Evolutionary conservation across 2,888 invertebrate genomes (phyloP), one percentile per base, ranked within the genome.

Genomic region (Aplocera efformata): DNA sequence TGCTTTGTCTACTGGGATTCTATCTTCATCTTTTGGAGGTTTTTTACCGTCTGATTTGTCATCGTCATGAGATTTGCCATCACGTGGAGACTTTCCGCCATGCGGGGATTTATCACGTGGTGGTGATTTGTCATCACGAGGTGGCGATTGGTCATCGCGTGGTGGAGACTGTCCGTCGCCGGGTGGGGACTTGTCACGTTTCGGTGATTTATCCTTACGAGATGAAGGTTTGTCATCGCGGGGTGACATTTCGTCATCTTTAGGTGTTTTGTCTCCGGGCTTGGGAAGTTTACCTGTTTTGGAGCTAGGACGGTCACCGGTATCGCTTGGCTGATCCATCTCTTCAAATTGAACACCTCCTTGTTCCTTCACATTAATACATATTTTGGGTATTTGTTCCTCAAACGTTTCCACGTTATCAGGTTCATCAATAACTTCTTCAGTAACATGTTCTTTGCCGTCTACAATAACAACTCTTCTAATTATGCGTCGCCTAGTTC

Each of bases 391-490:
- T 56, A 93, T 91, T 56, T 92, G 91, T 73, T 95, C 92, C 67
- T 93, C 93, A 21, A 90, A 90, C 6, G 93, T 88, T 77, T 94
- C 93, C 3, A 94, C 83, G 69, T 92, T 92, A 63, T 94, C 96
- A 0, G 96, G 96, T 72, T 96, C 96, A 64, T 96, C 96, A 27
- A 96, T 89, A 0, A 96, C 79, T 80, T 96, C 96, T 75, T 96
- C 96, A 5, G 93, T 93, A 0, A 94, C 90, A 46, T 93, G 93
- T 79, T 96, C 96, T 76, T 94, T 94, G 0, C 96, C 96, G 68
- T 96, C 93, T 42, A 96, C 91, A 3, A 95, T 92, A 0, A 93
- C 93, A 1, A 94, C 90, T 52, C 92, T 91, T 36, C 94, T 90
- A 34, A 96, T 93, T 9, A 95, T 93, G 49, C 93, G 91, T 30